Evolutionary conservation across 2,113 vertebrate species (phyloP), one percentile per base, ranked within the genome.

Genomic region (Poeciliopsis turrubarensis): DNA sequence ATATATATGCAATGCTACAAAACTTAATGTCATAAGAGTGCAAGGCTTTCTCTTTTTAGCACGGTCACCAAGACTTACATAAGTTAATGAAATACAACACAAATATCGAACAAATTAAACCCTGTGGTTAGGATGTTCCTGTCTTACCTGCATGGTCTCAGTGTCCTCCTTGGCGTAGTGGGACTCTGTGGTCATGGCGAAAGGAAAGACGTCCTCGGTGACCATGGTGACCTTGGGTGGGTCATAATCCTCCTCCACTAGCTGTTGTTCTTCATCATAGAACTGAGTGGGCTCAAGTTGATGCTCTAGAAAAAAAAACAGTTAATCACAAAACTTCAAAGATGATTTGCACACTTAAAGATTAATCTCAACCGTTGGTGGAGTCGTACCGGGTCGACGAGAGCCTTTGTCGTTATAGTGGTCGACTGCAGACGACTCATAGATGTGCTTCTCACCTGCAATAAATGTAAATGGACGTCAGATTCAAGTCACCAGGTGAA

Each of bases 141-240:
- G 5, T 6, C 68, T 8, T 17, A 92, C 88, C 87, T 90, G 85
- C 67, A 92, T 91, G 9, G 83, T 93, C 75, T 94, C 86, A 4
- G 72, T 92, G 86, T 93, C 92, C 78, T 94, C 89, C 75, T 93
- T 92, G 65, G 91, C 95, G 29, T 94, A 94, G 88, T 93, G 93
- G 25, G 93, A 90, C 77, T 94, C 90, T 1, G 88, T 77, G 22
- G 90, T 90, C 74, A 89, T 86, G 65, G 80, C 66, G n/a, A 92
- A 94, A 1, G 90, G 89, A 78, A 89, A 91, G 14, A 75, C 54
- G 37, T 94, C 92, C 77, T 92, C 94, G 0, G 94, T 95, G 69
- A 95, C 89, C 93, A 96, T 94, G 75, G 92, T 94, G 64, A 95
- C 91, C 30, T 67, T 60, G 3, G 89, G 87, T 69, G 89, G 88